Evolutionary conservation across 64 coral and sea anemone species (phyloP), one percentile per base, ranked within the genome.

Genomic region (Hydrozoanthus tunicans): DNA sequence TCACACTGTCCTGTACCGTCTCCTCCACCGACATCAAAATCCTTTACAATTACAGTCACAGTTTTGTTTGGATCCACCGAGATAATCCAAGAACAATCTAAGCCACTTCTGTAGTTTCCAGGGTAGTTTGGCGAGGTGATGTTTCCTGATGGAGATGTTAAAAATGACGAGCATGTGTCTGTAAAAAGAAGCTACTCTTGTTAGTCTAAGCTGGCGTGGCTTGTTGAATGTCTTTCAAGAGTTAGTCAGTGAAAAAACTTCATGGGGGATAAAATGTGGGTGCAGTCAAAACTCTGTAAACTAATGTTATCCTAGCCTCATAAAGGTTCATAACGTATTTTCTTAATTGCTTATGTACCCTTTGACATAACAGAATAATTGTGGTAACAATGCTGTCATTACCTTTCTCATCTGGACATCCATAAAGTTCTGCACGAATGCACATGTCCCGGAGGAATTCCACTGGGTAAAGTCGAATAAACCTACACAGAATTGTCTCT

Each of bases 71-170:
- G 23, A n/a, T 23, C 59, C 83, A 78, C 82, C 26, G 71, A 89
- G 60, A 96, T 93, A 10, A 96, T 90, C 95, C 95, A 96, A 3
- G 92, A 89, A 12, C 95, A 96, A 54, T 96, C 80, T 55, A 71
- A 86, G 20, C 80, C 90, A 51, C 14, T 43, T 51, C 82, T 71
- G 82, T 96, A 93, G n/a, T 10, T 82, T 14, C 8, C 24, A n/a
- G 95, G 95, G 69, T 82, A 94, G 65, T 86, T 86, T 77, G 92
- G 89, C 17, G 89, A 91, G 11, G 53, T 91, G 53, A 96, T 91
- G 26, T 78, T 70, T 60, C 95, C 95, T 56, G 58, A 53, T 56
- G 92, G 7, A 57, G 3, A 79, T 69, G 61, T 82, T 32, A 77
- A 11, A 51, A 81, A 85, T 27, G 27, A 59, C 43, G 89, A 57